These are phyloP conservation scores for Anguilla japonica DNA, from an alignment of 2,113 vertebrate species.

Conservation along the genomic window DNA sequence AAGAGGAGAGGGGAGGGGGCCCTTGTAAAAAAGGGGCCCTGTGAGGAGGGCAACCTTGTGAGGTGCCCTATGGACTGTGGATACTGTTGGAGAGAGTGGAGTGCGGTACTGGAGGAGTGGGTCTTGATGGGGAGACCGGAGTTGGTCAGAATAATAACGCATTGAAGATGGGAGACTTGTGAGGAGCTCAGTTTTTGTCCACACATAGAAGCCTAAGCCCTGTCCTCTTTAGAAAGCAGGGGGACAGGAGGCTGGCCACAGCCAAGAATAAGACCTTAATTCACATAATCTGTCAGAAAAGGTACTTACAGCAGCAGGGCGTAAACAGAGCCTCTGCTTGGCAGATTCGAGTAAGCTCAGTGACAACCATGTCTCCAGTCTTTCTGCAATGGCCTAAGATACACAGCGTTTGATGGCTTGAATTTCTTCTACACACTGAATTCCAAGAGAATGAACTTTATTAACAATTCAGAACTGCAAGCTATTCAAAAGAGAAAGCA, in stretches of 20 bases:
- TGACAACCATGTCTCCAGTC: background rate
- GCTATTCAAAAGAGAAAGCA: background rate
- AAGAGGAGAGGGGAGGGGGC: background rate
- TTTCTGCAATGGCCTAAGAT: background rate
- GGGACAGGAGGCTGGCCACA: slow-evolving; percentile 58
- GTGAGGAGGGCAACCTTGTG: background rate
- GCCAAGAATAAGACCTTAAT: slow-evolving; percentile 63
- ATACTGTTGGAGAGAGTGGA: too few species aligned
- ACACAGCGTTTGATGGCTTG: background rate
- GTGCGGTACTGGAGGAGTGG: background rate
- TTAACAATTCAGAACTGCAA: background rate
- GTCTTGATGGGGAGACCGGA: too few species aligned
- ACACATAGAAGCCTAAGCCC: slow-evolving; percentile 45
- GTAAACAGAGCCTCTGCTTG: slow-evolving; percentile 60
- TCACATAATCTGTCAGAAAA: slow-evolving; percentile 67
- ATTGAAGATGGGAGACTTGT: background rate
- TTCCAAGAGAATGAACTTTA: background rate
- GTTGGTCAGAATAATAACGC: background rate
- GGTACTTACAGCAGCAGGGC: slow-evolving; percentile 61
- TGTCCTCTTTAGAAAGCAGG: slow-evolving; percentile 66
- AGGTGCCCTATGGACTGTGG: too few species aligned
- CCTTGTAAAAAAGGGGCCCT: background rate
- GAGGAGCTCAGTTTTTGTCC: background rate
- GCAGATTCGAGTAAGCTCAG: slow-evolving; percentile 34
- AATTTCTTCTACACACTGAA: background rate